Evolutionary conservation across 1,140 invertebrate genomes (phyloP), one percentile per base, ranked within the genome.

Genomic region (Eumaeus atala): DNA sequence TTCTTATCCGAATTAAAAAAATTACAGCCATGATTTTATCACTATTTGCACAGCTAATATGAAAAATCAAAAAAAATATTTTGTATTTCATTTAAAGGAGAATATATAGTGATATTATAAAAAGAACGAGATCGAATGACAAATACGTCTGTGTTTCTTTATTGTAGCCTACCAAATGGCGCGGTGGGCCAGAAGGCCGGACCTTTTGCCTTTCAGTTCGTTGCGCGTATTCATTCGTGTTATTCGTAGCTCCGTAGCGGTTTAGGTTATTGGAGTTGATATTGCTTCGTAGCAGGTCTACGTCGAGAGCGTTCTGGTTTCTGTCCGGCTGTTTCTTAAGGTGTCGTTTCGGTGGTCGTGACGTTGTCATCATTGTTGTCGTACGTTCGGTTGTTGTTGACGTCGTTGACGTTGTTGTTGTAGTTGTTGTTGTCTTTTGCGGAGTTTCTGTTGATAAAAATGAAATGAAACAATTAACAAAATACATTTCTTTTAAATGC

Each of bases 1-100:
- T 77, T 74, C 65, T 53, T 53, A 61, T 67, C 69, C 75, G 52
- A 66, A 61, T 66, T 74, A 76, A 66, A 84, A 77, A 80, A 74
- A 80, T 64, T 81, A 85, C 79, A 85, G 79, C 82, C 82, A 85
- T 84, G 55, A 72, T 81, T 76, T 67, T 76, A 85, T 78, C 75
- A 80, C 78, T 79, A 65, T 57, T 57, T 62, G 54, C 57, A 56
- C 54, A 53, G 63, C 51, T 59, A 56, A 59, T 56, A 56, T 51
- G 17, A 62, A 59, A 58, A 51, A 21, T 53, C 48, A 51, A 55
- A 60, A 60, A 54, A 55, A 55, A 18, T 37, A 21, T 12, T 55
- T 56, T 40, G 16, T 28, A 35, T 50, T 34, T 16, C 37, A 52
- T 17, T 53, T 53, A 53, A 28, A 53, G 28, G 37, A 33, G 38